phyloP scores from a whole-genome alignment of 1,140 invertebrate species.

The Lycorma delicatula region DNA sequence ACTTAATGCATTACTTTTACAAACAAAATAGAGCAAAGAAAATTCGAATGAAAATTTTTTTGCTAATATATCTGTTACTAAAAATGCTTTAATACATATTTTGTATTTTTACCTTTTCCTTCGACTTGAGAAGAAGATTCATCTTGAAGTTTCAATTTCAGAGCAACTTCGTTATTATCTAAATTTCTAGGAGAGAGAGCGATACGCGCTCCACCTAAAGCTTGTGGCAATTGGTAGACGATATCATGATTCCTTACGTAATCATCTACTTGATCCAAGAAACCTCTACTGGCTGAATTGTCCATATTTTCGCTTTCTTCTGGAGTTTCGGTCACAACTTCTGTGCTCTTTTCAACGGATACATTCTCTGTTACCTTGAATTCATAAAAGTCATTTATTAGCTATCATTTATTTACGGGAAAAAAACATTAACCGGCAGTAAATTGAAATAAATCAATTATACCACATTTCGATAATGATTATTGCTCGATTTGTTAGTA shows the following conservation, averaged over 20 bases:
- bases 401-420: too few relatives aligned
- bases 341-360: conserved; percentile 60
- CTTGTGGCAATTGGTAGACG: conserved; percentile 55
- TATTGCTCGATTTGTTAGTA: too few relatives aligned
- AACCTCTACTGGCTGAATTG: conserved; percentile 38
- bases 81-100: background rate
- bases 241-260: conserved; percentile 69
- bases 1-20: too few relatives aligned
- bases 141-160: background rate
- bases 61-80: background rate
- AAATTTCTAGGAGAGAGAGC: conserved; percentile 66
- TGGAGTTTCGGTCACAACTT: conserved; percentile 20
- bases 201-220: conserved; percentile 51
- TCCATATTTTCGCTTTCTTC: conserved; percentile 38
- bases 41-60: too few relatives aligned
- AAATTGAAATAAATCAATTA: too few relatives aligned
- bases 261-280: conserved; percentile 57
- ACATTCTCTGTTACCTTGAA: conserved; percentile 59
- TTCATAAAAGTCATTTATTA: conserved; percentile 2
- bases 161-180: conserved; percentile 50
- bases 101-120: conserved; percentile 13
- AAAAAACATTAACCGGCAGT: too few relatives aligned
- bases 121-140: conserved; percentile 12
- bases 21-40: too few relatives aligned
- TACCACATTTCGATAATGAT: too few relatives aligned